These are phyloP conservation scores for Galbula dea DNA, from an alignment of 2,113 vertebrate genomes.

Conservation along the genomic window DNA sequence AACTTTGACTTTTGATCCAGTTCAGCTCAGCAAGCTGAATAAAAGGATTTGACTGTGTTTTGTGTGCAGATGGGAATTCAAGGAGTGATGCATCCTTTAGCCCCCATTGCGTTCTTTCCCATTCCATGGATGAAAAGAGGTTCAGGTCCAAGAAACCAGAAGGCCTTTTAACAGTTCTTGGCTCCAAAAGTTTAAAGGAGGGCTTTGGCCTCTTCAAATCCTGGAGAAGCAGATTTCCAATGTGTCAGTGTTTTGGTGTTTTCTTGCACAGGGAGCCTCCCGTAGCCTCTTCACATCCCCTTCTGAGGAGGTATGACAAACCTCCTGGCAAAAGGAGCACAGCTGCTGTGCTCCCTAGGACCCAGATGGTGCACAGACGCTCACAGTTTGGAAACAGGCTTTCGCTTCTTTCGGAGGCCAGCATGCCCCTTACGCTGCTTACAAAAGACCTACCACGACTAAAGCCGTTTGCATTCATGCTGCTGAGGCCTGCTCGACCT, in stretches of 20 bases:
- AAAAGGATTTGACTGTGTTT: neutral
- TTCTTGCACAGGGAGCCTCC: neutral
- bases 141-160: neutral
- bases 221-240: neutral
- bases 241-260: neutral
- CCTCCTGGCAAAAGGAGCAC: neutral
- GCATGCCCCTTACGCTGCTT: neutral
- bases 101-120: neutral
- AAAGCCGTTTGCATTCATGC: neutral
- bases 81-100: neutral
- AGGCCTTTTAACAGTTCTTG: neutral
- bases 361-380: constrained; percentile 44
- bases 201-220: neutral
- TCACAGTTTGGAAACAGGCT: constrained; percentile 16
- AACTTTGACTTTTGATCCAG: fast-evolving
- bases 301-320: neutral
- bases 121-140: neutral
- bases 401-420: neutral
- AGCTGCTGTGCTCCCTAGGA: neutral
- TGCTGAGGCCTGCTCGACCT: neutral
- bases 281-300: neutral
- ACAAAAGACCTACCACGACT: neutral
- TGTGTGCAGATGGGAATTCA: constrained; percentile 12
- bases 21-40: neutral
- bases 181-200: neutral